Conservation (phyloP, 2,888 invertebrate species). For the Torymus tubicola region DNA sequence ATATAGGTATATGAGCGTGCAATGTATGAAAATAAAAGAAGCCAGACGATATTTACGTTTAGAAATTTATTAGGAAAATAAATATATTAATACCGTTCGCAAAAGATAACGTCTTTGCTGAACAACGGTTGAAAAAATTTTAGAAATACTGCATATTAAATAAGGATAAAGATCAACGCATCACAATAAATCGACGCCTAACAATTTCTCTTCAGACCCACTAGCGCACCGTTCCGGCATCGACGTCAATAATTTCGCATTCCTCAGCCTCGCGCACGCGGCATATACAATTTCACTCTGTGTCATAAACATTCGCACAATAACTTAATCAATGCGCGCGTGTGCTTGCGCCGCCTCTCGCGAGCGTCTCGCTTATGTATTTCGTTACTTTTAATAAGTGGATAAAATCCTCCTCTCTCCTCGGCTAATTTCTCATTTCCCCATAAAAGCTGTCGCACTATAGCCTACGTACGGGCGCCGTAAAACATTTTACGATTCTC, state of each 20-base stretch:
- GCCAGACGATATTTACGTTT: too few species aligned
- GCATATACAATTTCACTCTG: too few species aligned
- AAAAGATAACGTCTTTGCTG: too few species aligned
- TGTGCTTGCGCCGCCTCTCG: background rate
- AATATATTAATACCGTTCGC: too few species aligned
- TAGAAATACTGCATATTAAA: background rate
- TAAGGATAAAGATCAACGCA: constrained; percentile 5
- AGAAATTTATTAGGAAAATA: too few species aligned
- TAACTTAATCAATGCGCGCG: constrained; percentile 48
- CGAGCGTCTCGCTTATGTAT: background rate
- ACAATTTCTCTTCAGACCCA: constrained; percentile 4
- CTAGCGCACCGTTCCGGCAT: background rate
- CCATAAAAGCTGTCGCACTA: constrained; percentile 18
- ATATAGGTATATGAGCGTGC: too few species aligned
- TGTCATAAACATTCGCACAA: constrained; percentile 37
- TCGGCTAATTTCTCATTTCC: constrained; percentile 44
- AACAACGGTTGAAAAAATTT: background rate
- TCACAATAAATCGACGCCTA: constrained; percentile 5
- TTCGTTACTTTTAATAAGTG: constrained; percentile 48
- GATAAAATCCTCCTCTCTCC: constrained; percentile 35
- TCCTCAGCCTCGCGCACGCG: too few species aligned
- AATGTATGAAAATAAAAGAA: too few species aligned
- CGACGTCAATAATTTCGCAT: constrained; percentile 13
- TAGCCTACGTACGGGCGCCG: constrained; percentile 5
- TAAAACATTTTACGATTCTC: constrained; percentile 50